Evolutionary conservation across 2,797 vertebrate species (phyloP), one percentile per base, ranked within the genome.

Genomic region (Triplophysa yarkandensis): DNA sequence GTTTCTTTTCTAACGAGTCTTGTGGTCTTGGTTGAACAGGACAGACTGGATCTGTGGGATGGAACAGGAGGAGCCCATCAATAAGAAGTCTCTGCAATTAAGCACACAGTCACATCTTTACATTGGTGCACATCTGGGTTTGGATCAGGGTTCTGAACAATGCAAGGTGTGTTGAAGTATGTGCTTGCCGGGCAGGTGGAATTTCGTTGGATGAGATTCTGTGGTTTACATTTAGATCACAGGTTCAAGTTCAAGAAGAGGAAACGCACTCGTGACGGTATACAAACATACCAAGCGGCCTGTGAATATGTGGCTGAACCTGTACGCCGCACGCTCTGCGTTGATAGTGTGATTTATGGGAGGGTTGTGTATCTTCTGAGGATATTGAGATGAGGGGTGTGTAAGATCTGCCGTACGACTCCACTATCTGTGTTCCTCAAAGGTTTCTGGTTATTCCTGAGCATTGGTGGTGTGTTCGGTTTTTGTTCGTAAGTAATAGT

Each of bases 321-420:
- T 17, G 14, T 48, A 7, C 28, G 23, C 34, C 8, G 19, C 17
- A 6, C 39, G 32, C 7, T 23, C 39, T 60, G 0, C 19, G 13
- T 14, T 27, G 4, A 50, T 32, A 28, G 52, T 36, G 34, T 19
- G 43, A 61, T 58, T 58, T 58, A 58, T 58, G 28, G 10, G 17
- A 30, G 6, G 27, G 10, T 6, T 61, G 14, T 25, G 19, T 34
- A 25, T 61, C 14, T n/a, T n/a, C 19, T 6, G 16, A 25, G 3
- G 43, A 27, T 48, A 28, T 8, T 2, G 48, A 16, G 46, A 9
- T 23, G 19, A 5, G 21, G 14, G 11, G 61, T 9, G 5, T 6
- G 11, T 5, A 48, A 57, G 65, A 76, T 55, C 76, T 81, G 64
- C 50, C 70, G 67, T 68, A 70, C 61, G 77, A 82, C 77, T 79